phyloP scores from a whole-genome alignment of 2,113 vertebrate species.

The Laticauda laticaudata region DNA sequence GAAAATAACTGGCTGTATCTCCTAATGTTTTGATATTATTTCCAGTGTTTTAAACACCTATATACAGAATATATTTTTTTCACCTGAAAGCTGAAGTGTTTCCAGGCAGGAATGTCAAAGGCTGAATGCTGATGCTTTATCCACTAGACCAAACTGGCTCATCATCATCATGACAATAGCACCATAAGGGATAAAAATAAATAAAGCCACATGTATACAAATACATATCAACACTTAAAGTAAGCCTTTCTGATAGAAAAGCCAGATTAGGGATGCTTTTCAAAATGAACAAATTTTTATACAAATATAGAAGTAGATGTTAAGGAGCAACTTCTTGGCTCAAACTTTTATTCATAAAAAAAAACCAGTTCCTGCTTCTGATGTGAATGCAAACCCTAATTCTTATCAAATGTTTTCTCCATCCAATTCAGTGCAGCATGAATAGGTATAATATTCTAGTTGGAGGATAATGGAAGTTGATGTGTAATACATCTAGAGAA shows the following conservation, averaged over 20 bases:
- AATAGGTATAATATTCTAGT: slow-evolving; percentile 18
- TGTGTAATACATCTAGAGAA: not conserved
- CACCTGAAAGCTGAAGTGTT: not conserved
- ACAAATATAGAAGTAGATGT: not conserved
- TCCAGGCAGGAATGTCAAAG: not conserved
- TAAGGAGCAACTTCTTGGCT: not conserved
- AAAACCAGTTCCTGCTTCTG: not conserved
- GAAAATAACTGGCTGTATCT: not conserved
- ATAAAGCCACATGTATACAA: not conserved
- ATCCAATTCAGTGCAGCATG: not conserved
- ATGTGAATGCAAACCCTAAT: not conserved
- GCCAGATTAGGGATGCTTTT: not conserved
- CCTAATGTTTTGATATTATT: not conserved
- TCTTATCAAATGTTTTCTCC: not conserved
- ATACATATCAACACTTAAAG: not conserved
- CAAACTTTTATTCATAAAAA: not conserved
- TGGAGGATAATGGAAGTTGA: not conserved
- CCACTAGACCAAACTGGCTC: not conserved
- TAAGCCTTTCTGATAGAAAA: not conserved
- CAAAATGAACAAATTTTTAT: not conserved
- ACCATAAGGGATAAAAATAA: not conserved
- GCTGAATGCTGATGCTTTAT: not conserved
- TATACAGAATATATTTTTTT: not conserved
- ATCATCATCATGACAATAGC: not conserved
- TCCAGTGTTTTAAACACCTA: not conserved